Evolutionary conservation across 1,140 invertebrate species (phyloP), one percentile per base, ranked within the genome.

Genomic region (Monomorium pharaonis): DNA sequence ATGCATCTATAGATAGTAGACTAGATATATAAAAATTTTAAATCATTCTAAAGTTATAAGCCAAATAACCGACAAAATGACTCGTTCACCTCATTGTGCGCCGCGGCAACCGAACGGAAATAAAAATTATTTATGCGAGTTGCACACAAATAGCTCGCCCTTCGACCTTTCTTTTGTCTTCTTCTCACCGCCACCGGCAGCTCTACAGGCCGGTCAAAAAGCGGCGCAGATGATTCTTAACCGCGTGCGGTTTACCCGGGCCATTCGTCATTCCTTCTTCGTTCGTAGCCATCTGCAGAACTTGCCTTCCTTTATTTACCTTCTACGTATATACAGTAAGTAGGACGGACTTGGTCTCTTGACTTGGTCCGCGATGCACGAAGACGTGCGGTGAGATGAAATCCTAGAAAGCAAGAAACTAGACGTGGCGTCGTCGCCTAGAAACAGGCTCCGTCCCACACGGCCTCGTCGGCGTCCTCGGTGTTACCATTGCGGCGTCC

Each of bases 371-470:
- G n/a, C n/a, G n/a, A 5, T 21, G 33, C 33, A 18, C n/a, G 62
- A 37, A 16, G 47, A 12, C 12, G 12, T 10, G 7, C 16, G 10
- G 9, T 33, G 21, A 6, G 27, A n/a, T 7, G 16, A 30, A 9
- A 56, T 72, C 51, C 65, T 72, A 58, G 51, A 47, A 47, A 44
- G 18, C 56, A 72, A 83, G 67, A 74, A 83, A 58, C 77, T 81
- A 56, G 77, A 80, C 30, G n/a, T 67, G 10, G 24, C 37, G 24
- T 72, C 37, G 24, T 72, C 78, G 78, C 51, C 65, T 81, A 81
- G 65, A 83, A 83, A 83, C 78, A 69, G 44, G 78, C 63, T 70
- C 44, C 51, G 67, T n/a, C 67, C 58, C 56, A 72, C 56, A 72
- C 24, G 42, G 67, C 51, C n/a, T 83, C 78, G 6, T 83, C 78